Conservation (phyloP, 2,888 invertebrate species). For the Globia sparganii region DNA sequence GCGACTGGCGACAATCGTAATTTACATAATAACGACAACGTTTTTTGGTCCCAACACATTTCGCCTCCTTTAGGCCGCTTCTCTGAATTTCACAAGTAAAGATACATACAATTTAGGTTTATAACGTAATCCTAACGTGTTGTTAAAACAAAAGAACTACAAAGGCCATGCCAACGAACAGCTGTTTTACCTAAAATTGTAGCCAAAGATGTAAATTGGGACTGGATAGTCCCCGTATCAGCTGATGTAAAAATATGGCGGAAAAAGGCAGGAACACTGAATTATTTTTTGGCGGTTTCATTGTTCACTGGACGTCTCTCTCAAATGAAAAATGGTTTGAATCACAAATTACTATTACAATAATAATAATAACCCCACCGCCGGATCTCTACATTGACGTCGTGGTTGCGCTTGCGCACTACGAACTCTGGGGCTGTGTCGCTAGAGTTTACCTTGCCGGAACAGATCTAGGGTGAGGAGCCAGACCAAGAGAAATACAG, state of each 20-base stretch:
- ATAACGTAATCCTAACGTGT: slow-evolving; percentile 12
- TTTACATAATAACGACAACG: not conserved
- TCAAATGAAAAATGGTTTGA: not conserved
- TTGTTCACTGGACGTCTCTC: too few relatives aligned
- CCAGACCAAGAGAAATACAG: too few relatives aligned
- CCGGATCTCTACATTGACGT: too few relatives aligned
- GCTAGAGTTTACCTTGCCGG: too few relatives aligned
- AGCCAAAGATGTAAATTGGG: slow-evolving; percentile 32
- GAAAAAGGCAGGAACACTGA: not conserved
- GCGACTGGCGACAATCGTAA: not conserved
- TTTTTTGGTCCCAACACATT: not conserved
- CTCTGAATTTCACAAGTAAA: slow-evolving; percentile 11
- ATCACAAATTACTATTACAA: not conserved
- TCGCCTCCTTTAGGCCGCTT: not conserved
- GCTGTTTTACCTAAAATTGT: slow-evolving; percentile 40
- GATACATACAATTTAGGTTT: slow-evolving; percentile 14
- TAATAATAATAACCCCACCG: too few relatives aligned
- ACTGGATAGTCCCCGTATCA: slow-evolving; percentile 5
- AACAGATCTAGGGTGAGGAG: too few relatives aligned
- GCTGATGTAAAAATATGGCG: not conserved
- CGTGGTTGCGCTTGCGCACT: too few relatives aligned
- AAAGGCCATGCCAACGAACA: slow-evolving; percentile 44
- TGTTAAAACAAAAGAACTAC: slow-evolving; percentile 47
- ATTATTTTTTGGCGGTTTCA: not conserved
- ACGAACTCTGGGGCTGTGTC: too few relatives aligned